Evolutionary conservation across 1,140 invertebrate genomes (phyloP), one percentile per base, ranked within the genome.

Genomic region (Maconellicoccus hirsutus): DNA sequence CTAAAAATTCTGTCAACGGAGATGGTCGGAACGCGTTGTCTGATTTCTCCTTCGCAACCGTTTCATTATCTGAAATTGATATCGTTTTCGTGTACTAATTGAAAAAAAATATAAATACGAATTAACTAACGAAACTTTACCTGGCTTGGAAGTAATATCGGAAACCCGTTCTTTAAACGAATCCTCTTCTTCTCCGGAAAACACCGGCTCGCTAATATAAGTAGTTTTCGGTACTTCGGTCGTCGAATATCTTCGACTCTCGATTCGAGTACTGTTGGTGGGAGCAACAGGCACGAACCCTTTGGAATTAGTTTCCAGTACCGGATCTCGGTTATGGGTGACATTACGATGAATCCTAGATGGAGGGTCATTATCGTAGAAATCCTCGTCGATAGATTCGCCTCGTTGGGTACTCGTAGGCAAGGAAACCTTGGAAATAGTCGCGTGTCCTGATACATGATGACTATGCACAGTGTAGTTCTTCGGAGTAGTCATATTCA

Each of bases 1-100:
- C 78, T 69, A 86, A 73, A 42, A 86, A 78, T 1, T 83, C 81
- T 0, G 85, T 82, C 22, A 84, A 75, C 26, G 83, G 79, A 22
- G 76, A 76, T 19, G 82, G 79, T 59, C 70, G 70, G 26, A 71
- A 73, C 6, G 16, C 39, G 27, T 29, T 70, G 8, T 19, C 12
- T 1, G 61, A 25, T 66, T 66, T 66, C 16, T 66, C 61, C 4
- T 16, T 2, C 3, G 25, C 10, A 19, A 66, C 19, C 4, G 61
- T 66, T 1, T 66, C 19, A 66, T 66, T 66, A 4, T 23, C 42
- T 52, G 42, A 52, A 52, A 52, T 19, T 33, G 12, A 52, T 52
- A 3, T 52, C 2, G n/a, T 52, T 52, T n/a, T 38, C 33, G 14
- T 38, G 33, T 38, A 7, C 14, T 38, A 38, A 38, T 14, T 14